Percentiles rank a stretch among this genome's conserved stretches.
These are phyloP conservation scores for Tetragonisca angustula DNA, from an alignment of 2,888 invertebrate species.

Conservation along the genomic window DNA sequence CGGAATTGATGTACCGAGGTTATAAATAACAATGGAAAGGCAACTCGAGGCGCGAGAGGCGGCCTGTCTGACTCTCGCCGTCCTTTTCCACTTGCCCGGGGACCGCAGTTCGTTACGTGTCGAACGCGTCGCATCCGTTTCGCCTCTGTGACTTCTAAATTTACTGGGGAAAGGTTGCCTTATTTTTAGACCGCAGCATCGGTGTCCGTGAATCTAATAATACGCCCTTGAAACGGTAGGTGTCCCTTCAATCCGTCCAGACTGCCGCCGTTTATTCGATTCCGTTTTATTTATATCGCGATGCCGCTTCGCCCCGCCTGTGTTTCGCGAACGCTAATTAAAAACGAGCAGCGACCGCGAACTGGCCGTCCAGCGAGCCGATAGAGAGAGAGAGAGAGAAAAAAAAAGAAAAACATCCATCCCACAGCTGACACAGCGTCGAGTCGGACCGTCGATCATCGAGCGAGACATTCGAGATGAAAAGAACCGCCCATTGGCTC, in stretches of 20 bases:
- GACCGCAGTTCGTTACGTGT: background rate
- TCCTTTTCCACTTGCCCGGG: background rate
- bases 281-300: background rate
- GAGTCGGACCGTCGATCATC: conserved; percentile 53
- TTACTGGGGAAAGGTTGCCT: conserved; percentile 1
- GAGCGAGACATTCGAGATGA: conserved; percentile 23
- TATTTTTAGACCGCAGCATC: background rate
- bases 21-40: conserved; percentile 12
- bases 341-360: conserved; percentile 1
- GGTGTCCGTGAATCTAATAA: conserved; percentile 15
- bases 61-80: background rate
- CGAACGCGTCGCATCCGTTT: background rate
- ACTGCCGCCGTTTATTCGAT: background rate
- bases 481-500: conserved; percentile 42
- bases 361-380: background rate
- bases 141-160: background rate
- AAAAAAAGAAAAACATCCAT: conserved; percentile 12
- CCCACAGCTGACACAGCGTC: conserved; percentile 25
- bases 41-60: background rate
- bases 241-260: background rate
- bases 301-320: background rate
- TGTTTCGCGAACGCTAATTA: background rate
- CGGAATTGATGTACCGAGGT: background rate
- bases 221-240: background rate
- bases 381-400: conserved; percentile 12